Percentiles rank a stretch among this genome's conserved stretches.
Evolutionary conservation across 2,113 vertebrate genomes (phyloP).

Genomic region (Tretioscincus oriximinensis): DNA sequence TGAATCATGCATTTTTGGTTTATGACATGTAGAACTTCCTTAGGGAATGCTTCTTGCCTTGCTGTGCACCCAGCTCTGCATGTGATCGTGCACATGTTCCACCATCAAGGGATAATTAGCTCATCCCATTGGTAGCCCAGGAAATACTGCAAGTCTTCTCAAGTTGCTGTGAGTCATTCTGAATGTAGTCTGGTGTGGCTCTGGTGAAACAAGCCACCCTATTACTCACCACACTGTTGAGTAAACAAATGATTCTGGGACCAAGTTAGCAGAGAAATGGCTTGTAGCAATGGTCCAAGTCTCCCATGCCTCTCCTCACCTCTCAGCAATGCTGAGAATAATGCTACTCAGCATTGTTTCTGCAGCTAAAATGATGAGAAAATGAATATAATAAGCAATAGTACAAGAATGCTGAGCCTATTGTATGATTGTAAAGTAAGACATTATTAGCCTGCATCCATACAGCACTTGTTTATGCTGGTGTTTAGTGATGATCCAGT

Average conservation of each 20-base stretch:
- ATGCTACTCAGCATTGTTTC: not conserved
- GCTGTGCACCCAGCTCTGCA: not conserved
- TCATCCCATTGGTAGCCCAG: constrained; percentile 54
- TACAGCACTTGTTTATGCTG: no score
- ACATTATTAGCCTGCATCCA: not conserved
- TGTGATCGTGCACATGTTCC: constrained; percentile 33
- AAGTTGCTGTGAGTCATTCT: constrained; percentile 51
- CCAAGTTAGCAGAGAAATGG: not conserved
- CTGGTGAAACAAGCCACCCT: constrained; percentile 51
- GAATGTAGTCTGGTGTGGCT: constrained; percentile 52
- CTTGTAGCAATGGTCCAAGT: not conserved
- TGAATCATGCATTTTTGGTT: not conserved
- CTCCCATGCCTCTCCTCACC: constrained; percentile 10
- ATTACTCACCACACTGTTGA: constrained; percentile 36
- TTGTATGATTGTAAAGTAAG: constrained; percentile 1
- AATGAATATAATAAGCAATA: not conserved
- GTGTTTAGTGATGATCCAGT: no score
- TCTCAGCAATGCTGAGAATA: not conserved
- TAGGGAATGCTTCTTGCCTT: constrained; percentile 6
- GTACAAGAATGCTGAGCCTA: constrained; percentile 17
- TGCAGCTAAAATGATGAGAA: constrained; percentile 23
- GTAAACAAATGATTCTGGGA: constrained; percentile 19
- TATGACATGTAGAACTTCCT: constrained; percentile 16
- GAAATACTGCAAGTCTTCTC: constrained; percentile 55
- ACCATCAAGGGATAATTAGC: constrained; percentile 33